Evolutionary conservation across 2,113 vertebrate species (phyloP).

Genomic region (Vombatus ursinus): DNA sequence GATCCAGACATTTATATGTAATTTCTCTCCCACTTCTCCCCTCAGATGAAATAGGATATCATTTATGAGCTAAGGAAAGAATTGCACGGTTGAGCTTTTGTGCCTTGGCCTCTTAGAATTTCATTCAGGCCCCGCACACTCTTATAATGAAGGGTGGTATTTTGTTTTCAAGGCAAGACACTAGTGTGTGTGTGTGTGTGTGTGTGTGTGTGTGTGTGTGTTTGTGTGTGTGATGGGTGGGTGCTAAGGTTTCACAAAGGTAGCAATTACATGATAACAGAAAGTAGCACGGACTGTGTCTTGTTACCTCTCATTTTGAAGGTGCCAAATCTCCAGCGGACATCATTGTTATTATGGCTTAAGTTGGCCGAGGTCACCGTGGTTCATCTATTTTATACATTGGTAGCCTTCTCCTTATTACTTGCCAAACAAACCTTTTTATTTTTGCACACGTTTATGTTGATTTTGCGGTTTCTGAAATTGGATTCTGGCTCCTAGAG

Average conservation of each 20-base stretch:
- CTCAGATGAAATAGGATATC: neutral
- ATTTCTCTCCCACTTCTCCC: neutral
- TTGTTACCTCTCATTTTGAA: constrained; percentile 61
- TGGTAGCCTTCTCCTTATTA: constrained; percentile 90
- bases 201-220: neutral
- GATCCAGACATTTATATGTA: neutral
- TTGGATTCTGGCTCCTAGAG: constrained; percentile 95
- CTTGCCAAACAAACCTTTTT: constrained; percentile 92
- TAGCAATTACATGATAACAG: constrained; percentile 70
- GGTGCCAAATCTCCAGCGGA: constrained; percentile 78
- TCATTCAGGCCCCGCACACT: constrained; percentile 14
- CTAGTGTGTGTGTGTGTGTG: neutral
- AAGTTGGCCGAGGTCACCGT: constrained; percentile 84
- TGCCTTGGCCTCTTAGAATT: constrained; percentile 14
- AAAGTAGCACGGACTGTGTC: constrained; percentile 18
- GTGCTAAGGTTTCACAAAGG: constrained; percentile 61
- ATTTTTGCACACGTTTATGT: constrained; percentile 93
- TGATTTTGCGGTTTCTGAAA: constrained; percentile 96
- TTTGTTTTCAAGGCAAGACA: constrained; percentile 42
- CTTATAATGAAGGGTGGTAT: constrained; percentile 44
- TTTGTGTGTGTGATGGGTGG: neutral
- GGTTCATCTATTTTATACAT: constrained; percentile 92
- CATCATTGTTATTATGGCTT: constrained; percentile 73
- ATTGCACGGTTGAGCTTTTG: neutral
- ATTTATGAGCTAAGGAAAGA: constrained; percentile 1